Percentiles rank a stretch among this genome's conserved stretches.
phyloP scores from a whole-genome alignment of 30 jellyfish, hydroid and myxozoan species.

The Sanderia malayensis region DNA sequence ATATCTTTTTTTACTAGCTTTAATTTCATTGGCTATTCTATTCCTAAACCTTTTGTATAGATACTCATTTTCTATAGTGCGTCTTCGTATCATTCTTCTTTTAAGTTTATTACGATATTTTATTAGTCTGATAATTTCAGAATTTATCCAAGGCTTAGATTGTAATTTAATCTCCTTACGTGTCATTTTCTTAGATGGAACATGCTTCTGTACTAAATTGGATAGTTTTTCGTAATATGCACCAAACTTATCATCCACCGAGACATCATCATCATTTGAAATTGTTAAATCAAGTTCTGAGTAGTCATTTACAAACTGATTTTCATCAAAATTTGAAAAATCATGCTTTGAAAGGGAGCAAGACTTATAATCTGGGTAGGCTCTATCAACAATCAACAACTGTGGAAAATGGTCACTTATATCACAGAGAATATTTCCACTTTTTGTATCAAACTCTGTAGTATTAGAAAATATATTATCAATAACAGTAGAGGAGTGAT shows the following conservation, averaged over 20 bases:
- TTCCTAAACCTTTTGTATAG: slow-evolving; percentile 1
- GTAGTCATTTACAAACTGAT: slow-evolving; percentile 11
- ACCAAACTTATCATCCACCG: neutral
- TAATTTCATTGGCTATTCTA: slow-evolving; percentile 6
- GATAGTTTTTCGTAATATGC: slow-evolving; percentile 8
- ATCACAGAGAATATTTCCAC: slow-evolving; percentile 37
- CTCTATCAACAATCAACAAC: neutral
- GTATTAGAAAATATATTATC: slow-evolving; percentile 57
- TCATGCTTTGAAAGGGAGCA: slow-evolving; percentile 13
- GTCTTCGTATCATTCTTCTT: slow-evolving; percentile 12
- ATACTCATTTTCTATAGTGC: slow-evolving; percentile 9
- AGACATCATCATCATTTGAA: neutral
- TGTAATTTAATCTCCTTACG: slow-evolving; percentile 8
- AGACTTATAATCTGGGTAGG: neutral
- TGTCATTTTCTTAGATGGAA: slow-evolving; percentile 8
- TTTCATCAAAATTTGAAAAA: slow-evolving; percentile 8
- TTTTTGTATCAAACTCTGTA: slow-evolving; percentile 32
- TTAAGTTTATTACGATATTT: slow-evolving; percentile 7
- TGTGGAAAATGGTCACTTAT: neutral
- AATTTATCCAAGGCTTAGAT: slow-evolving; percentile 10
- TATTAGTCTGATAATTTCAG: slow-evolving; percentile 13
- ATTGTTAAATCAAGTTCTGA: slow-evolving; percentile 12
- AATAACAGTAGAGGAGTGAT: slow-evolving; percentile 51
- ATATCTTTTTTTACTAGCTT: slow-evolving; percentile 13
- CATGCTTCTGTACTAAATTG: slow-evolving; percentile 11